Base-by-base conservation (phyloP, 2,888 invertebrate genomes). In the Baccha elongata region DNA sequence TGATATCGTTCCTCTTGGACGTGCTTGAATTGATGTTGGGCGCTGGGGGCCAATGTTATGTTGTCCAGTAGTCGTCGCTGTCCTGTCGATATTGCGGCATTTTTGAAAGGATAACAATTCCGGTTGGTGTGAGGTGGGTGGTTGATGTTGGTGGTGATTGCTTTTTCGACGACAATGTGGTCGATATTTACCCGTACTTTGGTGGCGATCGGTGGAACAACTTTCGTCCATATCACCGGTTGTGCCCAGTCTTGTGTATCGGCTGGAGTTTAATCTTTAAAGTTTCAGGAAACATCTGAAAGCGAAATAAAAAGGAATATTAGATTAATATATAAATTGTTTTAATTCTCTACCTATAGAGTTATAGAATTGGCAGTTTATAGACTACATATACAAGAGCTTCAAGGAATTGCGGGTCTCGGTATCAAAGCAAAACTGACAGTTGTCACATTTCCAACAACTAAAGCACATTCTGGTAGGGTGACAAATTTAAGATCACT, bases 211-310 rank as follows among this genome's bases (percentile, higher is more conserved):
- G 85, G 83, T 84, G 72, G 83, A 84, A 68, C 79, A 85, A 76
- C 85, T 80, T 85, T 86, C 85, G 78, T 81, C 85, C 86, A 86
- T 86, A 86, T 86, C 86, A 86, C 86, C 86, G 85, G 74, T 76
- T 69, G 81, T 85, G 69, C 72, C 80, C 80, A 80, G 74, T 74
- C 84, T 84, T 80, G 26, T 75, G 58, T 64, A 73, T 73, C 62
- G 79, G 79, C 69, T 74, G 80, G 53, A 74, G 75, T 84, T 84
- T 85, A 85, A 84, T 85, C 75, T 85, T 85, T 62, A 85, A 76
- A 85, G 76, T 83, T 80, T 86, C 81, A 85, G 85, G 85, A 86
- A 86, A 85, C 86, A 86, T 86, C 86, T 86, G 67, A 68, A 83
- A 85, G 29, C 21, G 37, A 37, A 60, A 60, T 40, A 21, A 42